These are phyloP conservation scores for Lepus timidus DNA, from an alignment of 2,113 vertebrate genomes.

Conservation along the genomic window DNA sequence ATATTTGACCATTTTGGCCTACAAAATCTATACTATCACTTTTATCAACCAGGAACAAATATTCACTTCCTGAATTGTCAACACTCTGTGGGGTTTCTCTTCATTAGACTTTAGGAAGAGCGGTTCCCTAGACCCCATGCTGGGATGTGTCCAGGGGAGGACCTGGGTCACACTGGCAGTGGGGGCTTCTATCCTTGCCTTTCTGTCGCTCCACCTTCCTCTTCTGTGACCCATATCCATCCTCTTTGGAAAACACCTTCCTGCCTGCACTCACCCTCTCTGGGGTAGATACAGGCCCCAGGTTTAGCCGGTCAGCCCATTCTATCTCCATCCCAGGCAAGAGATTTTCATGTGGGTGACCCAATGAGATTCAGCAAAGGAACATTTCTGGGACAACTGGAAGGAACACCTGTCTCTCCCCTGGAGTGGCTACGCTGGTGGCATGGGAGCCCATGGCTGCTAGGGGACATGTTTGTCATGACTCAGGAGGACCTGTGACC, in stretches of 20 bases:
- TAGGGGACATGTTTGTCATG: background rate
- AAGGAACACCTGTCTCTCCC: background rate
- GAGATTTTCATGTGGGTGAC: background rate
- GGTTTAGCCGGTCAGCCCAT: background rate
- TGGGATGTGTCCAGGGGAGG: too few species aligned
- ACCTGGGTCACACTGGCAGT: background rate
- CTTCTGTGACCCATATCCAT: background rate
- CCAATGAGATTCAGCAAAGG: background rate
- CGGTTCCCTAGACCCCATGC: background rate
- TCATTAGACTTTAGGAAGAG: background rate
- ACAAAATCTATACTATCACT: background rate
- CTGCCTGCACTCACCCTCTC: background rate
- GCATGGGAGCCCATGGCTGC: background rate
- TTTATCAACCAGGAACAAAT: background rate
- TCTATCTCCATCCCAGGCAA: background rate
- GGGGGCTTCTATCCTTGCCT: too few species aligned
- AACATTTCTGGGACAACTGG: background rate
- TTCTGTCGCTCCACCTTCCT: background rate
- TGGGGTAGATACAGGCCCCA: background rate
- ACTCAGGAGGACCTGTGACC: background rate
- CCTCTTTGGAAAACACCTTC: background rate
- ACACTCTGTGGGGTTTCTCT: background rate
- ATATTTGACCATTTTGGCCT: background rate
- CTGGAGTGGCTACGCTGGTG: background rate
- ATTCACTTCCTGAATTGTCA: background rate